These are phyloP conservation scores for Sebastes itinus DNA, from an alignment of 2,797 vertebrate genomes.

Conservation along the genomic window DNA sequence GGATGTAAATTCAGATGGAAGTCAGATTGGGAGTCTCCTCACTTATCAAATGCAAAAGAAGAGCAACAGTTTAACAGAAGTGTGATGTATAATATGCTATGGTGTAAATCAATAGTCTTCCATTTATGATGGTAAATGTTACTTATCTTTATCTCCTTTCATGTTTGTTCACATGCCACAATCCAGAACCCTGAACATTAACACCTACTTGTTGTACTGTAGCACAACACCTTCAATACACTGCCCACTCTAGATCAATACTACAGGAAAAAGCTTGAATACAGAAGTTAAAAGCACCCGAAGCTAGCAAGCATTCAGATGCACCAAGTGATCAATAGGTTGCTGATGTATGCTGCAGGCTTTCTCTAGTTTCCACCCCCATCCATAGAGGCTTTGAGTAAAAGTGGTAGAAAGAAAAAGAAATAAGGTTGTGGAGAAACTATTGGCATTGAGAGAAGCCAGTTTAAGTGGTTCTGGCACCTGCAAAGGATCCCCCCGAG, in stretches of 20 bases:
- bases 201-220: background rate
- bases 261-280: background rate
- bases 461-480: conserved; percentile 2
- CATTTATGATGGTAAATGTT: background rate
- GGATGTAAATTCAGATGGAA: background rate
- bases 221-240: background rate
- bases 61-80: background rate
- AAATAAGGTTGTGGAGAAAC: background rate
- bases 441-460: background rate
- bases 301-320: background rate
- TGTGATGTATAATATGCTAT: background rate
- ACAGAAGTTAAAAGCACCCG: background rate
- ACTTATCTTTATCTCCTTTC: background rate
- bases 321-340: background rate
- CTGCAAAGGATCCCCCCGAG: background rate
- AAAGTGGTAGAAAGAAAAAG: background rate
- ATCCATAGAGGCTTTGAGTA: background rate
- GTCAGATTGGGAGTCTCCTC: background rate
- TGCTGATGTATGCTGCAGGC: background rate
- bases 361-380: background rate
- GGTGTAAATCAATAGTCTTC: background rate
- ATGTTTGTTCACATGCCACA: background rate
- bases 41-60: background rate
- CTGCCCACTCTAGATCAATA: background rate
- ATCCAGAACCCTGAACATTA: background rate